A percentile compares a stretch with the other conserved stretches of the same genome.
These are phyloP conservation scores for Neria commutata DNA, from an alignment of 2,888 invertebrate species.

Conservation along the genomic window DNA sequence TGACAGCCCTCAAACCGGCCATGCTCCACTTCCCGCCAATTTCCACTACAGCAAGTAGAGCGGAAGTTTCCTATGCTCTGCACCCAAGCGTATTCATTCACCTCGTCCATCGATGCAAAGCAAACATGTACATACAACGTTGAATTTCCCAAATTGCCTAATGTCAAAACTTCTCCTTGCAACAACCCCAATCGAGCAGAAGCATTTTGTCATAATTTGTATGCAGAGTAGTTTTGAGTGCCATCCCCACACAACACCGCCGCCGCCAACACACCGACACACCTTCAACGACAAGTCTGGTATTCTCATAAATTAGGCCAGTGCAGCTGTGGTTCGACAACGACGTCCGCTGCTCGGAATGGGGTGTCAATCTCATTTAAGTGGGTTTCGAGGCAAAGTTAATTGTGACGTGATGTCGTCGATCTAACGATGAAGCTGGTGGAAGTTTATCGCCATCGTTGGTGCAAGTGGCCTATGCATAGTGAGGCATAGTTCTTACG, in stretches of 20 bases:
- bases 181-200: not conserved
- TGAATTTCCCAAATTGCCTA: not conserved
- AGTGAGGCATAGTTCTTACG: slow-evolving; percentile 2
- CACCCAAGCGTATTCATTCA: no score
- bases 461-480: not conserved
- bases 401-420: not conserved
- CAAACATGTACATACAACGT: no score
- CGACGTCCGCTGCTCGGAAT: slow-evolving; percentile 4
- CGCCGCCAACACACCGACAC: not conserved
- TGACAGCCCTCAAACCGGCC: no score
- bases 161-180: not conserved
- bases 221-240: slow-evolving; percentile 8
- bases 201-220: slow-evolving; percentile 5
- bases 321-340: slow-evolving; percentile 16
- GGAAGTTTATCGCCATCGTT: not conserved
- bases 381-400: not conserved
- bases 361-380: slow-evolving; percentile 10
- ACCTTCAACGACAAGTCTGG: not conserved
- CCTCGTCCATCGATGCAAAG: no score
- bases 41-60: no score
- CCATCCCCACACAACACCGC: no score
- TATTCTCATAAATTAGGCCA: slow-evolving; percentile 18
- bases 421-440: not conserved
- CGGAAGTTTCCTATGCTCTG: no score
- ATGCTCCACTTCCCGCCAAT: no score